Percentiles rank a stretch among this genome's conserved stretches.
phyloP scores from a whole-genome alignment of 1,140 invertebrate species.

The Araneus ventricosus region DNA sequence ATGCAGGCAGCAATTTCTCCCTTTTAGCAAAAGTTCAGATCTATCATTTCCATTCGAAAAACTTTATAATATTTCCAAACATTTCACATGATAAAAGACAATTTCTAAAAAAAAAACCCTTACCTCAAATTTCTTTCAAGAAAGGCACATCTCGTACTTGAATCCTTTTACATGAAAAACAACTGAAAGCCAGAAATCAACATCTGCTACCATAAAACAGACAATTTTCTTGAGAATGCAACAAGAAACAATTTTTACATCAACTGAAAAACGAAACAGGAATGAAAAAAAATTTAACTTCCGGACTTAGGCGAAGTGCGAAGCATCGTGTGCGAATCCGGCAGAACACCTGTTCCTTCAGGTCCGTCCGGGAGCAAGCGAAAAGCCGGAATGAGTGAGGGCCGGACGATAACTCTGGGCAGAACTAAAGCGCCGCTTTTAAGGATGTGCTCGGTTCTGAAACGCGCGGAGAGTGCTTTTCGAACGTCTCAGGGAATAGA shows the following conservation, averaged over 20 bases:
- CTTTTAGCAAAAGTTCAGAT: too few species aligned
- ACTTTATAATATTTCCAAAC: too few species aligned
- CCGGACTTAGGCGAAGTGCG: neutral
- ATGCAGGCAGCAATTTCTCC: too few species aligned
- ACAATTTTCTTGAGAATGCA: neutral
- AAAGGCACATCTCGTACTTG: neutral
- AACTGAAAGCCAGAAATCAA: neutral
- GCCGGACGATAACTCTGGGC: neutral
- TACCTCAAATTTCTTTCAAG: neutral
- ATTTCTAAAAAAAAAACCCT: neutral
- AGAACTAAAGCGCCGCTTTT: constrained; percentile 13
- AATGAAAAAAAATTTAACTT: neutral
- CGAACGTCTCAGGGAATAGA: neutral
- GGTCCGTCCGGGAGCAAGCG: constrained; percentile 17
- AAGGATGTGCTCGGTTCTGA: neutral
- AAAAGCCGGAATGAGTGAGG: neutral
- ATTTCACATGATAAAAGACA: too few species aligned
- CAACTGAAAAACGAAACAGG: neutral
- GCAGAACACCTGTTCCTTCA: neutral
- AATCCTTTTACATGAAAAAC: neutral
- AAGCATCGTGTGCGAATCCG: neutral
- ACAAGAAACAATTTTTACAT: neutral
- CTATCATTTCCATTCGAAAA: too few species aligned
- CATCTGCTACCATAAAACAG: neutral
- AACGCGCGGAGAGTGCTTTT: neutral